Conservation (phyloP, 1,140 invertebrate genomes). For the Apis cerana region DNA sequence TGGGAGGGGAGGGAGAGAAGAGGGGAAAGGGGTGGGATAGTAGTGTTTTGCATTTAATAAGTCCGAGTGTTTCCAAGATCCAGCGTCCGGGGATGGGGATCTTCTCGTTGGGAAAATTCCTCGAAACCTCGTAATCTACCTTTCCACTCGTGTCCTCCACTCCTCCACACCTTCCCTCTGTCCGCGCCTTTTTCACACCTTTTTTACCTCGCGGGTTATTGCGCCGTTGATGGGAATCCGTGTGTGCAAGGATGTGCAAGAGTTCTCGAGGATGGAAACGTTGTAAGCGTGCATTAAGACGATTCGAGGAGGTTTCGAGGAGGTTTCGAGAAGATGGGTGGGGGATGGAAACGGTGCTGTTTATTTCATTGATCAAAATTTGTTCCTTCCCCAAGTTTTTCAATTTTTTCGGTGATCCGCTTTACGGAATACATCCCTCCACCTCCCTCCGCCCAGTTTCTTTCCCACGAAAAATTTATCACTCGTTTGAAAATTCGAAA, state of each 20-base stretch:
- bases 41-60: slow-evolving; percentile 70
- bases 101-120: slow-evolving; percentile 11
- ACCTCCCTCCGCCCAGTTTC: too few relatives aligned
- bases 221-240: background rate
- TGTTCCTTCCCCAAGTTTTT: too few relatives aligned
- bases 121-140: slow-evolving; percentile 12
- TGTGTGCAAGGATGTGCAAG: background rate
- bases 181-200: slow-evolving; percentile 9
- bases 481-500: too few relatives aligned
- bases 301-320: background rate
- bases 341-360: too few relatives aligned
- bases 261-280: background rate
- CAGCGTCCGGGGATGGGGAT: slow-evolving; percentile 1
- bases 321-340: too few relatives aligned
- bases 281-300: slow-evolving; percentile 12
- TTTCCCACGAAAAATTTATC: too few relatives aligned
- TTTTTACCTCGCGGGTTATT: slow-evolving; percentile 28
- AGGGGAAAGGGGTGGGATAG: too few relatives aligned
- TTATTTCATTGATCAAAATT: too few relatives aligned
- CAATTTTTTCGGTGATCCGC: too few relatives aligned
- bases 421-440: too few relatives aligned
- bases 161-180: background rate
- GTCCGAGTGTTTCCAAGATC: slow-evolving; percentile 51
- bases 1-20: background rate
- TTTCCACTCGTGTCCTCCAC: background rate